A percentile compares a stretch with the other conserved stretches of the same genome.
These are phyloP conservation scores for Chionodraco myersi DNA, from an alignment of 2,113 vertebrate species.

Conservation along the genomic window DNA sequence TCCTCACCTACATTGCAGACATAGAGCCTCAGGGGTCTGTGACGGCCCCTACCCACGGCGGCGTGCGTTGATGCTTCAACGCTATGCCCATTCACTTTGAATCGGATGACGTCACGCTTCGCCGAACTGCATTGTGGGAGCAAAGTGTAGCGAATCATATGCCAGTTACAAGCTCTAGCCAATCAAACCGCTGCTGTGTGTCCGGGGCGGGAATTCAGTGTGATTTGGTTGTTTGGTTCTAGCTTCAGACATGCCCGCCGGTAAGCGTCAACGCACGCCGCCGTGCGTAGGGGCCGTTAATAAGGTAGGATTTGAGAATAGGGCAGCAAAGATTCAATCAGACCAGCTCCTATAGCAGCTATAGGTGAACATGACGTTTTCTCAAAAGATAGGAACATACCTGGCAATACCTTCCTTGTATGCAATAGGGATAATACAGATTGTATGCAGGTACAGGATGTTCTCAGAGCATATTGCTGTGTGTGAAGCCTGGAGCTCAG, in stretches of 20 bases:
- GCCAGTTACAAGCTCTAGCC: no score
- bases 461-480: slow-evolving; percentile 34
- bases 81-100: no score
- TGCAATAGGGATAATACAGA: slow-evolving; percentile 18
- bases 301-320: neutral
- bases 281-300: neutral
- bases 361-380: slow-evolving; percentile 29
- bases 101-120: no score
- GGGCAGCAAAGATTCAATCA: slow-evolving; percentile 8
- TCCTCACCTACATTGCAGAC: slow-evolving; percentile 27
- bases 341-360: neutral
- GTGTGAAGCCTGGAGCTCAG: slow-evolving; percentile 23
- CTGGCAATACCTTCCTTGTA: slow-evolving; percentile 8
- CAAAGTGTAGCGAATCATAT: no score
- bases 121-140: no score
- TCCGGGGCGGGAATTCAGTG: no score
- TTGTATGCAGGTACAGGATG: slow-evolving; percentile 29
- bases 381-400: slow-evolving; percentile 10
- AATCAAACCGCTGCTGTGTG: no score
- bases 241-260: no score
- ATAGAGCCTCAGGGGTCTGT: neutral
- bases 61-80: no score
- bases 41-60: no score
- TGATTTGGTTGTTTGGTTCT: no score
- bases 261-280: no score